Conservation (phyloP, 2,113 vertebrate genomes). For the Calcarius ornatus region DNA sequence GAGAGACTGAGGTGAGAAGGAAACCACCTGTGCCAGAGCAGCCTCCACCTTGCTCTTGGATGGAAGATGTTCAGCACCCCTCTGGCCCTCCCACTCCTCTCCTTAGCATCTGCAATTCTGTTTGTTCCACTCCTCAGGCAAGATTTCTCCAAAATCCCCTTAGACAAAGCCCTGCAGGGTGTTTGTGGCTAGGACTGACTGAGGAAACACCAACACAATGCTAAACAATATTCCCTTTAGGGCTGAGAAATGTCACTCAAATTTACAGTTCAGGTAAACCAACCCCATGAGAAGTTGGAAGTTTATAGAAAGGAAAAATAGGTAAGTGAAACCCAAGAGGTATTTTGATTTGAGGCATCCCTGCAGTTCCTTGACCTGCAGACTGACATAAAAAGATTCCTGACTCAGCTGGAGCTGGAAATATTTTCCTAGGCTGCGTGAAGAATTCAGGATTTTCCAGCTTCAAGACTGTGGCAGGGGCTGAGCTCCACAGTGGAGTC, state of each 20-base stretch:
- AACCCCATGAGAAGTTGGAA: background rate
- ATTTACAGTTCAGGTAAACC: background rate
- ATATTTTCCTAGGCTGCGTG: background rate
- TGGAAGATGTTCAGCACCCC: background rate
- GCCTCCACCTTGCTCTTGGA: rapidly evolving
- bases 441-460: background rate
- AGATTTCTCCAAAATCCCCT: background rate
- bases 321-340: background rate
- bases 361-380: background rate
- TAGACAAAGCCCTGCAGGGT: background rate
- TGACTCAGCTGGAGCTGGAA: rapidly evolving
- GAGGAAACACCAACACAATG: rapidly evolving
- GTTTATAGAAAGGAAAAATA: background rate
- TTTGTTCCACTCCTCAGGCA: background rate
- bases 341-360: background rate
- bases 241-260: rapidly evolving
- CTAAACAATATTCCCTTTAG: background rate
- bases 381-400: background rate
- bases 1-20: rapidly evolving
- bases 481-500: background rate
- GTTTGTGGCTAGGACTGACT: background rate
- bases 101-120: background rate
- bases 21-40: background rate
- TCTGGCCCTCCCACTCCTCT: background rate
- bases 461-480: background rate